Base-by-base conservation (phyloP, 2,113 vertebrate genomes). In the Eubucco bourcierii region DNA sequence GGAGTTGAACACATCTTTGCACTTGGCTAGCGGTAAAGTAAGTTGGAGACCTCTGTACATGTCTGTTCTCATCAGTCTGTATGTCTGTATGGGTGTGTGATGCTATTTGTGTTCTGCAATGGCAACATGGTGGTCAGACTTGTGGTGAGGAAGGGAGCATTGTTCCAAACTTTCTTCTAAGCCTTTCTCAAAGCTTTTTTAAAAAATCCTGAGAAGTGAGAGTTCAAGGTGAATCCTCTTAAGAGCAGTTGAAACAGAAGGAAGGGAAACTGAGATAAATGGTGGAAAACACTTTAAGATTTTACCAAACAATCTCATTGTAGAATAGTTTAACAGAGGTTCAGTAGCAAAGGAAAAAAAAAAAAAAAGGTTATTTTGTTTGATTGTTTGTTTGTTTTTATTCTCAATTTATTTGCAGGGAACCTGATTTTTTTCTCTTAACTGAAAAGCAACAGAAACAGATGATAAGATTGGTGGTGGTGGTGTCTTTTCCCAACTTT, bases 11-110 rank as follows among this genome's bases (percentile, higher is more conserved):
- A 99, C 98, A 15, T 97, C 98, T 61, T 98, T 99, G 84, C 99
- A 99, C 91, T 97, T 99, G 94, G 98, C 99, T 78, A 99, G 99
- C 96, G 98, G 98, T 97, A 99, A 98, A 84, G 99, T 99, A 98
- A 96, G 99, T 98, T 80, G 64, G 87, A 89, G 58, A 78, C 15
- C 33, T 87, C 33, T 82, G 29, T 64, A 7, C 76, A 66, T 27
- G 68, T 79, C 47, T 72, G 0, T 67, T 52, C 39, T 58, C 13
- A 15, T 70, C 11, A 20, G 5, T 58, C 20, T 25, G 3, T 53
- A 2, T n/a, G 39, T 78, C 3, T 68, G 31, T 34, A 3, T 14
- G 6, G 21, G 27, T 60, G 28, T 39, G 13, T 66, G 23, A 52
- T 52, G 13, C 50, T 52, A 52, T 25, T 3, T 7, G 17, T 47